A percentile compares a stretch with the other conserved stretches of the same genome.
Conservation (phyloP, 92 coral and sea anemone genomes). For the Phymanthus crucifer region DNA sequence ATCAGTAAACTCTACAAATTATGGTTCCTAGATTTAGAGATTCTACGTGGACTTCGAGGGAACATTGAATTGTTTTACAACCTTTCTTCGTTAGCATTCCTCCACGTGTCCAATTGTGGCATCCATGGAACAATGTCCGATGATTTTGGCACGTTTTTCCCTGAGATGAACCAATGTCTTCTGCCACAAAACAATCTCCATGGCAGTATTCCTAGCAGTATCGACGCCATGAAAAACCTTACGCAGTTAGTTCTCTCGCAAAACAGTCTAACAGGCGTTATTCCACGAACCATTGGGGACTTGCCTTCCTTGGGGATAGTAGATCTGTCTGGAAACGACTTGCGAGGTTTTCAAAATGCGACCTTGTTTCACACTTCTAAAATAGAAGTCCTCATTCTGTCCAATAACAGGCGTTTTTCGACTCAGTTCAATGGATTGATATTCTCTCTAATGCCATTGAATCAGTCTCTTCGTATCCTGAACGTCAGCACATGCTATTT, state of each 20-base stretch:
- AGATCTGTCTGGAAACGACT: constrained; percentile 51
- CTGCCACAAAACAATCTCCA: constrained; percentile 54
- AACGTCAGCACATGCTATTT: constrained; percentile 59
- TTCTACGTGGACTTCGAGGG: constrained; percentile 26
- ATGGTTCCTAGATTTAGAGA: constrained; percentile 76
- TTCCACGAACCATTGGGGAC: constrained; percentile 52
- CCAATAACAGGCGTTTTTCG: constrained; percentile 40
- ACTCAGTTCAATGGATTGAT: constrained; percentile 38
- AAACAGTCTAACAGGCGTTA: constrained; percentile 49
- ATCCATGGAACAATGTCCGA: constrained; percentile 57
- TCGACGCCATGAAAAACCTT: constrained; percentile 52
- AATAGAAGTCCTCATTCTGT: constrained; percentile 49
- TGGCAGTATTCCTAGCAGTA: constrained; percentile 54
- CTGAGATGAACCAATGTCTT: constrained; percentile 64
- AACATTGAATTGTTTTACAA: constrained; percentile 54
- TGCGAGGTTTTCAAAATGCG: constrained; percentile 49
- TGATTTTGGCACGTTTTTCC: constrained; percentile 64
- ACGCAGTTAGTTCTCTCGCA: constrained; percentile 49
- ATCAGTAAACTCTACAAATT: constrained; percentile 62
- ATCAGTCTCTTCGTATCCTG: constrained; percentile 57
- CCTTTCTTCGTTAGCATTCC: constrained; percentile 49
- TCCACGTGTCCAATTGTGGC: constrained; percentile 68
- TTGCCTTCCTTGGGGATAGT: constrained; percentile 46
- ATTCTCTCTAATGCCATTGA: constrained; percentile 37
- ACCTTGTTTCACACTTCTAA: constrained; percentile 43